These are phyloP conservation scores for Melitaea athalia DNA, from an alignment of 2,888 invertebrate species.

Conservation along the genomic window DNA sequence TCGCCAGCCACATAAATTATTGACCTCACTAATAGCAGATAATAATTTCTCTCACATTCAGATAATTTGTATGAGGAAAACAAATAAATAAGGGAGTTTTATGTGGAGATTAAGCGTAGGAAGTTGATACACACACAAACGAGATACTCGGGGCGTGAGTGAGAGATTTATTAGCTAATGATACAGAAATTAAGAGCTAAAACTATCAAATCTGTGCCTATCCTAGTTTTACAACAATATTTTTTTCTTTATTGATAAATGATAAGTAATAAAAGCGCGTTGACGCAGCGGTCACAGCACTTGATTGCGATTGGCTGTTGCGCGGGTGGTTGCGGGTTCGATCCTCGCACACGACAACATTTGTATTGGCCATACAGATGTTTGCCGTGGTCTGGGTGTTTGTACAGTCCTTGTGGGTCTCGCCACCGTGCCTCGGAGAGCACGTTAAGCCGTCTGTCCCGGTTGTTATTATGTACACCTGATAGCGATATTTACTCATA, in stretches of 20 bases:
- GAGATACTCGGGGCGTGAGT: slow-evolving; percentile 13
- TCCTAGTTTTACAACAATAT: background rate
- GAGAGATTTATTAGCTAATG: slow-evolving; percentile 41
- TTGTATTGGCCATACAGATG: too few relatives aligned
- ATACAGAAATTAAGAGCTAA: slow-evolving; percentile 14
- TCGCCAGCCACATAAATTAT: slow-evolving; percentile 32
- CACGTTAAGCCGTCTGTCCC: too few relatives aligned
- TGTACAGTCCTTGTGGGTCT: too few relatives aligned
- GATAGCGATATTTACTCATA: too few relatives aligned
- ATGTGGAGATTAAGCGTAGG: slow-evolving; percentile 36
- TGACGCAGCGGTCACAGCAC: too few relatives aligned
- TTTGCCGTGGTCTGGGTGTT: too few relatives aligned
- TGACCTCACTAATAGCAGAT: slow-evolving; percentile 39
- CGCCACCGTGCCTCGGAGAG: too few relatives aligned
- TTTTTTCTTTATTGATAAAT: background rate
- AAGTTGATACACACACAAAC: slow-evolving; percentile 29
- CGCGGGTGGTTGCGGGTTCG: too few relatives aligned
- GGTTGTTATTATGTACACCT: too few relatives aligned
- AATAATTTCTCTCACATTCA: slow-evolving; percentile 42
- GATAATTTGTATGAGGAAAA: slow-evolving; percentile 57
- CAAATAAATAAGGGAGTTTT: slow-evolving; percentile 67
- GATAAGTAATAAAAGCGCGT: too few relatives aligned
- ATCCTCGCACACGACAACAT: too few relatives aligned
- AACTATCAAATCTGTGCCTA: background rate
- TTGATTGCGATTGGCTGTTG: too few relatives aligned